Evolutionary conservation across 1,140 invertebrate species (phyloP), one percentile per base, ranked within the genome.

Genomic region (Diorhabda elongata): DNA sequence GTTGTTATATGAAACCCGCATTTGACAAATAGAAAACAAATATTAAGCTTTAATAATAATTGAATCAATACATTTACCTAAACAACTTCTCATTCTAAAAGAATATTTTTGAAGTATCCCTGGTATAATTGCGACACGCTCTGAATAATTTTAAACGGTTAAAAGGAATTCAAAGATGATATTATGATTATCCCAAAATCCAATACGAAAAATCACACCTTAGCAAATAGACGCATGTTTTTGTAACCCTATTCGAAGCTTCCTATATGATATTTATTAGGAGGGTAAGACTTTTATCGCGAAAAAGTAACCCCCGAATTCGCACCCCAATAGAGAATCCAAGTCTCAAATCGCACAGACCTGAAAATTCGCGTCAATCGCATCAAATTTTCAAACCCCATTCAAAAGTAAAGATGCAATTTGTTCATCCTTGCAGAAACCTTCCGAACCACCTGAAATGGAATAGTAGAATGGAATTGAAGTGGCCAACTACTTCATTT

Each of bases 321-420:
- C 47, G n/a, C 47, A 52, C 47, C 47, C 47, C 47, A 52, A 52
- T 52, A 52, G 2, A 52, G 47, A 52, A 52, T 52, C 47, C 47
- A 4, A 52, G 47, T n/a, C 47, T 52, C 6, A 52, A 4, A 52
- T 52, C 47, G 47, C 47, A 52, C 47, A 62, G 43, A 62, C 26
- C 61, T 62, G 61, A 62, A 62, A 44, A 42, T 62, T n/a, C 41
- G 42, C 61, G 61, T 44, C 41, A 44, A 62, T 62, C 61, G 61
- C 61, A 62, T 62, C 61, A 62, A 62, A 62, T 62, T 62, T 62
- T 62, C 61, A 62, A 62, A 62, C 61, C 61, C 61, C 61, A 62
- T 43, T 62, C 61, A 7, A 62, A 62, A 44, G 61, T 5, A 52
- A 62, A 62, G 41, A 62, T 62, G 61, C 61, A 62, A 62, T 62